Percentiles rank a stretch among this genome's conserved stretches.
Evolutionary conservation across 2,113 vertebrate species (phyloP).

Genomic region (Clupea harengus): DNA sequence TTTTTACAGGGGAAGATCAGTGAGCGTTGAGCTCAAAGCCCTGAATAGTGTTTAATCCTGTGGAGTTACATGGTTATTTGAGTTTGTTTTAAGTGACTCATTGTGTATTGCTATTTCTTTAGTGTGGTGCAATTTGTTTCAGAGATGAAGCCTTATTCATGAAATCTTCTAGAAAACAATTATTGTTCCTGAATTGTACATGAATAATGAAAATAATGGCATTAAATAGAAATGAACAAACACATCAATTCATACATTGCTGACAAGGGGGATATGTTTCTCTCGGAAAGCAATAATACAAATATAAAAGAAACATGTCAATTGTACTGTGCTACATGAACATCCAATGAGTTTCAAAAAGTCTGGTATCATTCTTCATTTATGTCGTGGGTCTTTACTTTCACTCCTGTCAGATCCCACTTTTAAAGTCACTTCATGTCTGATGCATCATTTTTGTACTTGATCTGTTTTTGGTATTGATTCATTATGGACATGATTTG

Average conservation of each 20-base stretch:
- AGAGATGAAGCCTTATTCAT: not conserved
- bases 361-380: not conserved
- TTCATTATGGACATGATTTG: not conserved
- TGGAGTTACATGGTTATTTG: not conserved
- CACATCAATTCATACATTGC: not conserved
- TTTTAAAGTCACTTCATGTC: not conserved
- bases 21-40: not conserved
- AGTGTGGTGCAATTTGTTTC: not conserved
- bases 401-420: not conserved
- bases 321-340: not conserved
- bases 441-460: not conserved
- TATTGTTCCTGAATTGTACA: not conserved
- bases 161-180: not conserved
- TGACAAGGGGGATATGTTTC: not conserved
- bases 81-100: not conserved
- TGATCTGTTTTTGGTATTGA: not conserved
- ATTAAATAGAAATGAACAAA: not conserved
- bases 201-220: not conserved
- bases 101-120: not conserved
- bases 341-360: not conserved
- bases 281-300: not conserved
- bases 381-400: not conserved
- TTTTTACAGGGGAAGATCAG: not conserved
- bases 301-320: not conserved
- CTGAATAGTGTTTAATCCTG: not conserved